phyloP scores from a whole-genome alignment of 2,797 vertebrate species.

The Luscinia luscinia region DNA sequence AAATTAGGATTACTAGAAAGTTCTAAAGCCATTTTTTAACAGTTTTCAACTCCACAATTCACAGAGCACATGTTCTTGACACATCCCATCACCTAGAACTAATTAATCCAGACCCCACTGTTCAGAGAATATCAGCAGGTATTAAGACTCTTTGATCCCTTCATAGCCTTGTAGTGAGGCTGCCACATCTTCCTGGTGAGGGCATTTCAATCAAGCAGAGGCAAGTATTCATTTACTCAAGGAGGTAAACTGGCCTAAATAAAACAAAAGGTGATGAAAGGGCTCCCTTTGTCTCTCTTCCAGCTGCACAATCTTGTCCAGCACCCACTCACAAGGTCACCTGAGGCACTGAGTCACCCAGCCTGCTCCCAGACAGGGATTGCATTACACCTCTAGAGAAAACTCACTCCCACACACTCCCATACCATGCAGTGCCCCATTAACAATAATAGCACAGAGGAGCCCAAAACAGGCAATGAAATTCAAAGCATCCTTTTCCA shows the following conservation, averaged over 20 bases:
- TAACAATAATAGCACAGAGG: background rate
- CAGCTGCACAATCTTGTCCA: background rate
- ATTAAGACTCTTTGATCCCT: background rate
- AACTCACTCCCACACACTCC: background rate
- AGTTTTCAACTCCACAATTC: background rate
- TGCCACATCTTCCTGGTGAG: background rate
- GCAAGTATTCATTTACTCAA: background rate
- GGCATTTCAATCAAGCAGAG: background rate
- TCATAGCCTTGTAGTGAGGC: background rate
- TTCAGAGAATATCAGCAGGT: background rate
- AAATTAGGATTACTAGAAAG: constrained; percentile 14
- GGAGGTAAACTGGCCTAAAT: background rate
- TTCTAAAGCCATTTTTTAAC: background rate
- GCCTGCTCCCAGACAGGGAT: background rate
- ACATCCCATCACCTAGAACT: background rate
- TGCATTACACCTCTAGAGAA: background rate
- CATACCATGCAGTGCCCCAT: background rate
- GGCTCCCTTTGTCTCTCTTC: background rate
- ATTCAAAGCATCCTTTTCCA: background rate
- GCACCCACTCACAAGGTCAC: background rate
- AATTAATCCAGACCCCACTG: background rate
- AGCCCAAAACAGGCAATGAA: background rate
- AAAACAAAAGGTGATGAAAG: constrained; percentile 23
- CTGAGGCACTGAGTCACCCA: background rate
- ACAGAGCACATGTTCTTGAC: background rate